Conservation (phyloP, 2,113 vertebrate genomes). For the Galbula dea region DNA sequence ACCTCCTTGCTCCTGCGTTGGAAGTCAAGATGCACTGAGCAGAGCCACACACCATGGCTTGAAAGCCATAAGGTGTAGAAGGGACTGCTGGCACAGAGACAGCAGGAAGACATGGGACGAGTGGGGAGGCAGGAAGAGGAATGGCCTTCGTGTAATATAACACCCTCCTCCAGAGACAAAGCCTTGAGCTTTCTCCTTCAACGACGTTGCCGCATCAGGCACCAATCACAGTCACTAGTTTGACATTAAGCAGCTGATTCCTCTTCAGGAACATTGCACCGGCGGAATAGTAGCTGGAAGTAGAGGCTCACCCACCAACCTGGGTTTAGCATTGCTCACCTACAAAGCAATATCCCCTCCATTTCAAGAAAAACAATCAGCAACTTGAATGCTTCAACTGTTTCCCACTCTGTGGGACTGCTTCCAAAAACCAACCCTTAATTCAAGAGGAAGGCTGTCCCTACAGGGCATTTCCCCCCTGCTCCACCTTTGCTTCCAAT, state of each 20-base stretch:
- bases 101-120: not conserved
- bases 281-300: not conserved
- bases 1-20: not conserved
- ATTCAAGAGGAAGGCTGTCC: not conserved
- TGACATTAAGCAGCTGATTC: not conserved
- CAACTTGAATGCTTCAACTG: not conserved
- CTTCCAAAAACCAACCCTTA: not conserved
- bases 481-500: not conserved
- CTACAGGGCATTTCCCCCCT: not conserved
- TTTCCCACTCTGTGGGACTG: not conserved
- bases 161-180: not conserved
- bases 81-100: not conserved
- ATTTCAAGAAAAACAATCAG: not conserved
- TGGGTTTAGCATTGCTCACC: not conserved
- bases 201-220: accelerated
- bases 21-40: not conserved
- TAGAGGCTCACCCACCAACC: not conserved
- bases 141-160: not conserved
- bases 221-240: not conserved
- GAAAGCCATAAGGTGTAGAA: not conserved
- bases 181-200: not conserved
- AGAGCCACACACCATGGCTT: not conserved
- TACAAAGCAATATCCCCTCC: accelerated
- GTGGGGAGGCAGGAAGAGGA: not conserved
- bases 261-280: not conserved